Conservation (phyloP, 2,113 vertebrate genomes). For the Strix aluco region DNA sequence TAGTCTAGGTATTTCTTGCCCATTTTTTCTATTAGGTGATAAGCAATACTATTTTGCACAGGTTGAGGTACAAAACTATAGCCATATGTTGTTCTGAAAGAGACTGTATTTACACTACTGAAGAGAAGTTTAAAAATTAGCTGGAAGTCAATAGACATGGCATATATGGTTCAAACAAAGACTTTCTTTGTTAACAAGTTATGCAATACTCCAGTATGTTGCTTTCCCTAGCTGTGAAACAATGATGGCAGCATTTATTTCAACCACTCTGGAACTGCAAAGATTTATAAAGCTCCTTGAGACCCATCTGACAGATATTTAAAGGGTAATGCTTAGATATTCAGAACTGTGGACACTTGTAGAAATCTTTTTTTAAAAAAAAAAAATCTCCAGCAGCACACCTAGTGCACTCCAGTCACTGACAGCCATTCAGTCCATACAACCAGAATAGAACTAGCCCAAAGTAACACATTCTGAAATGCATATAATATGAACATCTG, state of each 20-base stretch:
- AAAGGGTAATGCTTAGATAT: neutral
- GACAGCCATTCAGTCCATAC: neutral
- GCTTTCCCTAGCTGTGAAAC: neutral
- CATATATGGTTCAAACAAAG: neutral
- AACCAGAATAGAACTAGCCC: neutral
- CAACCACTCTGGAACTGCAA: neutral
- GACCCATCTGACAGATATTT: neutral
- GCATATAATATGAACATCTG: neutral
- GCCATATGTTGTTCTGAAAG: neutral
- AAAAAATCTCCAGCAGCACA: neutral
- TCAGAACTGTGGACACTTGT: neutral
- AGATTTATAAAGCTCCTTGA: neutral
- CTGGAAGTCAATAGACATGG: neutral
- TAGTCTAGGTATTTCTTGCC: neutral
- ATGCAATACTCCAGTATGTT: neutral
- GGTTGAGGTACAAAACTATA: neutral
- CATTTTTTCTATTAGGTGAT: neutral
- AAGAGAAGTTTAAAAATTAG: neutral
- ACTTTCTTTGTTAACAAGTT: neutral
- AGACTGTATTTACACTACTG: neutral
- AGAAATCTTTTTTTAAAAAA: neutral
- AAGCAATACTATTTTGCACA: neutral
- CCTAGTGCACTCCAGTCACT: neutral
- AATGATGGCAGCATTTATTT: neutral
- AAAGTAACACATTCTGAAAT: neutral